Conservation (phyloP, 2,113 vertebrate genomes). For the pig (Sus scrofa) region DNA sequence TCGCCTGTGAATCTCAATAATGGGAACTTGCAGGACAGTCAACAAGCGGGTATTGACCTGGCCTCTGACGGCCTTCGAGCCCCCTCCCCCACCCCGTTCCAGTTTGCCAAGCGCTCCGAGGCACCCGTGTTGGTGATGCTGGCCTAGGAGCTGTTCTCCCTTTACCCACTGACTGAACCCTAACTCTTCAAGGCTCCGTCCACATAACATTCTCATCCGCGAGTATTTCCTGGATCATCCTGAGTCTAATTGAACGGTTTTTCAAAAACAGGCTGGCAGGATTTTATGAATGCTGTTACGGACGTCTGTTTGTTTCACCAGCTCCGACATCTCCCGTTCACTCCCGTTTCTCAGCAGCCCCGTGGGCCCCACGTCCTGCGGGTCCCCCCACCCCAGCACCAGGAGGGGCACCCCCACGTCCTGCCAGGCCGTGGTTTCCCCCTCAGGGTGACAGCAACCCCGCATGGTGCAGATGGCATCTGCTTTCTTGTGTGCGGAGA, state of each 20-base stretch:
- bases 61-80: neutral
- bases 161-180: neutral
- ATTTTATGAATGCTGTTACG: neutral
- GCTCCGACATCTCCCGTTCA: neutral
- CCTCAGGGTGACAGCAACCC: neutral
- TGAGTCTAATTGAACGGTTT: neutral
- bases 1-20: neutral
- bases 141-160: neutral
- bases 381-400: neutral
- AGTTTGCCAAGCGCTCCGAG: neutral
- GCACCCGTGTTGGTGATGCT: accelerated
- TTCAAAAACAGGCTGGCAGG: neutral
- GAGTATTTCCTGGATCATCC: neutral
- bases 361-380: accelerated
- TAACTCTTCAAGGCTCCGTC: neutral
- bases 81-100: neutral
- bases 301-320: neutral
- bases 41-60: neutral
- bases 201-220: neutral
- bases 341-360: neutral
- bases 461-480: accelerated
- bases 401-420: neutral
- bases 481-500: neutral
- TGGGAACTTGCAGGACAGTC: neutral
- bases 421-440: neutral